phyloP scores from a whole-genome alignment of 2,797 vertebrate species.

The Sparidentex hasta region DNA sequence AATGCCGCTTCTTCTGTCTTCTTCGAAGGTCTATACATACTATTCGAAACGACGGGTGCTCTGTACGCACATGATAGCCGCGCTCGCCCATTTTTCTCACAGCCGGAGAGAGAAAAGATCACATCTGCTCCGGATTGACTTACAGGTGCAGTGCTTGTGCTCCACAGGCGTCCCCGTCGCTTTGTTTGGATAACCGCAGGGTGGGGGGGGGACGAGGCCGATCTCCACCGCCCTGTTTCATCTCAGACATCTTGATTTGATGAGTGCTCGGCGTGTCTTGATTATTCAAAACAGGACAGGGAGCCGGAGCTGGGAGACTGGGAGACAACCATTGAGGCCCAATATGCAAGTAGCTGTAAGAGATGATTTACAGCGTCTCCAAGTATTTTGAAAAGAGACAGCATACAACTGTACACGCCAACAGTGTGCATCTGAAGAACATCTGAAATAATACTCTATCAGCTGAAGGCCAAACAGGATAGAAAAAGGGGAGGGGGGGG shows the following conservation, averaged over 20 bases:
- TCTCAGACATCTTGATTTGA: constrained; percentile 46
- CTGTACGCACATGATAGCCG: not conserved
- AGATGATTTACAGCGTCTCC: not conserved
- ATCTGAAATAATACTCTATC: constrained; percentile 47
- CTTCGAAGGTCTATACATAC: not conserved
- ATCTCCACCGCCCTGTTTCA: constrained; percentile 52
- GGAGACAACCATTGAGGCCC: not conserved
- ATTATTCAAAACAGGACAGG: constrained; percentile 6
- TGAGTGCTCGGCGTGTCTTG: not conserved
- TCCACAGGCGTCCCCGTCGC: constrained; percentile 58
- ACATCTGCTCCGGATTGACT: constrained; percentile 79
- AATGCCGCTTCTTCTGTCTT: not conserved
- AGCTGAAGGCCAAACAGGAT: constrained; percentile 29
- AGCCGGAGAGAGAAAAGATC: constrained; percentile 49
- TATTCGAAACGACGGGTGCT: not conserved
- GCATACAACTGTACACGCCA: not conserved
- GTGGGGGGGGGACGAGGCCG: not conserved
- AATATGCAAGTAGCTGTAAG: not conserved
- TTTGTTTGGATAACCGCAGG: constrained; percentile 71
- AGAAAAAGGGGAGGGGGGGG: not conserved
- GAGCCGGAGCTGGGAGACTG: not conserved
- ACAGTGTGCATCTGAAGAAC: constrained; percentile 3
- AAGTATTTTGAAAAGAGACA: not conserved
- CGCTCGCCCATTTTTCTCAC: constrained; percentile 43
- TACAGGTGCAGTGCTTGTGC: constrained; percentile 74